These are phyloP conservation scores for Chloroclysta siterata DNA, from an alignment of 2,888 invertebrate genomes.

Conservation along the genomic window DNA sequence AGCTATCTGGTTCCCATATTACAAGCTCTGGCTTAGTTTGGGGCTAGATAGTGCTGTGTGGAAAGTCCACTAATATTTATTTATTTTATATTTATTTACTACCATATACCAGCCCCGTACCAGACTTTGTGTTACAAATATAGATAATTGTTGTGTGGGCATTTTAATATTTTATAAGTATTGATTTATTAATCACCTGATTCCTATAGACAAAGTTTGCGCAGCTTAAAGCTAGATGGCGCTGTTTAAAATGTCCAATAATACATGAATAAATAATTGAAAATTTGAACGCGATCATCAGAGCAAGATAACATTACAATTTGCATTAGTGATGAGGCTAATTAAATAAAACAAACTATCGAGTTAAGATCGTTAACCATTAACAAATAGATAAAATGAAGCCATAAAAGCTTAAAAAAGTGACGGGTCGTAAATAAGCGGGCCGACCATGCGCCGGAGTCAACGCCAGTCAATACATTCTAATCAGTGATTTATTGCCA, in stretches of 20 bases:
- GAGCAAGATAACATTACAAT: constrained; percentile 57
- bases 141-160: too few species aligned
- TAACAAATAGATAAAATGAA: constrained; percentile 72
- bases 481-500: constrained; percentile 85
- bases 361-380: constrained; percentile 63
- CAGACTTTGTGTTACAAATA: too few species aligned
- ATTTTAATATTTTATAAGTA: too few species aligned
- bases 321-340: constrained; percentile 61
- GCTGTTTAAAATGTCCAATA: background rate
- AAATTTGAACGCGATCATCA: constrained; percentile 50
- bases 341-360: constrained; percentile 69
- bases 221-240: background rate
- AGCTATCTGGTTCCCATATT: too few species aligned
- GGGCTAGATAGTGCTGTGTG: too few species aligned
- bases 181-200: too few species aligned
- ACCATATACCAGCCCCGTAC: too few species aligned
- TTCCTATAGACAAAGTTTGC: background rate
- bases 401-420: constrained; percentile 73
- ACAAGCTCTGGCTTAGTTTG: too few species aligned
- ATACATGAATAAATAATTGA: constrained; percentile 55
- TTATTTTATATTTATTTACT: too few species aligned
- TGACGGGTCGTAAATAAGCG: constrained; percentile 74
- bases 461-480: constrained; percentile 84
- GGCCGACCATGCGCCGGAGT: constrained; percentile 70
- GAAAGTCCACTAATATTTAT: too few species aligned